Evolutionary conservation across 2,888 invertebrate species (phyloP).

Genomic region (Zhuqinia jingwanae): DNA sequence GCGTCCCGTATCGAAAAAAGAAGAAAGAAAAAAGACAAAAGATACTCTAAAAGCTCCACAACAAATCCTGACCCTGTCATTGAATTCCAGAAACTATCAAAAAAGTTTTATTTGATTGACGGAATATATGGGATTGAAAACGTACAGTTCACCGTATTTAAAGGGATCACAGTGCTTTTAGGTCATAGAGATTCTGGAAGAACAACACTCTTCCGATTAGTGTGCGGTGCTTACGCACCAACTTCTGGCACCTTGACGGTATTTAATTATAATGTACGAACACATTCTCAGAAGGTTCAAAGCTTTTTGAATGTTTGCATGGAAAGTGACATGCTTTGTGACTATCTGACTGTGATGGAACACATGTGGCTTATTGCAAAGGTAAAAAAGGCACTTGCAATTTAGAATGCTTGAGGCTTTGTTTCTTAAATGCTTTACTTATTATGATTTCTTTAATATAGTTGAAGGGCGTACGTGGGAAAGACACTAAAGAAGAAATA

Average conservation of each 20-base stretch:
- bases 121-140: constrained; percentile 58
- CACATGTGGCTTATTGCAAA: constrained; percentile 62
- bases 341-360: constrained; percentile 65
- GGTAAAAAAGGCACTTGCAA: neutral
- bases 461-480: constrained; percentile 29
- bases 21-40: no score
- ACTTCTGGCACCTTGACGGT: constrained; percentile 58
- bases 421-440: neutral
- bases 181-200: constrained; percentile 65
- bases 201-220: constrained; percentile 63
- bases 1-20: neutral
- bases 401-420: neutral
- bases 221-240: constrained; percentile 68
- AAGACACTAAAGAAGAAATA: constrained; percentile 7
- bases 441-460: constrained; percentile 8
- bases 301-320: constrained; percentile 59
- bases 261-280: constrained; percentile 49
- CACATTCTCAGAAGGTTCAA: constrained; percentile 47
- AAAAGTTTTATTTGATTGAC: constrained; percentile 50
- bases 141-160: constrained; percentile 54
- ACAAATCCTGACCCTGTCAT: constrained; percentile 12
- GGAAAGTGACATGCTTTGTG: constrained; percentile 48
- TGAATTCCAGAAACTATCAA: constrained; percentile 52
- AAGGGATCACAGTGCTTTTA: constrained; percentile 55
- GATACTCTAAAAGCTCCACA: no score